Evolutionary conservation across 1,140 invertebrate genomes (phyloP).

Genomic region (Babylonia areolata): DNA sequence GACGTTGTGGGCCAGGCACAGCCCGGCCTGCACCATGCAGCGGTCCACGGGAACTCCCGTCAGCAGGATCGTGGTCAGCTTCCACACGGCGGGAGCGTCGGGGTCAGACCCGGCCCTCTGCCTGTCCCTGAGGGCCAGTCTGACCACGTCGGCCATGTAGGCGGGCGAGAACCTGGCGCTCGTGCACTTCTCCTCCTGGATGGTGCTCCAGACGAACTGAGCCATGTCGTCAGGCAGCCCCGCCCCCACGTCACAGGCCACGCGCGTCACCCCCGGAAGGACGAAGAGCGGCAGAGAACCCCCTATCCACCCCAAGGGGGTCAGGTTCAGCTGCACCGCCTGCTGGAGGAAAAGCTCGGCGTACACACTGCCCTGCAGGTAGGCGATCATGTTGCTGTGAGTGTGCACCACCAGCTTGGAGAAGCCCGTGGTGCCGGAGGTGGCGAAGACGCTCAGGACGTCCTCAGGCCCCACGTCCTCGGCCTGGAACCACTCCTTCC

Average conservation of each 20-base stretch:
- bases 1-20: neutral
- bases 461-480: slow-evolving; percentile 1
- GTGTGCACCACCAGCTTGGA: slow-evolving; percentile 2
- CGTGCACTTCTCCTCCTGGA: slow-evolving; percentile 14
- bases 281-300: neutral
- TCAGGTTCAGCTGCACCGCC: neutral
- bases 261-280: neutral
- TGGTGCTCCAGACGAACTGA: neutral
- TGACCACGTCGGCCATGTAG: neutral
- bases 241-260: slow-evolving; percentile 8
- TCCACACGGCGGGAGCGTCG: neutral
- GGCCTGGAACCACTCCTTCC: neutral
- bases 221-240: neutral
- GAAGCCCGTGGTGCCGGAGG: slow-evolving; percentile 17
- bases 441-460: slow-evolving; percentile 6
- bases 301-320: slow-evolving; percentile 26
- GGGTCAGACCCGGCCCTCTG: neutral
- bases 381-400: neutral
- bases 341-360: neutral
- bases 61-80: neutral
- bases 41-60: neutral
- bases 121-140: neutral
- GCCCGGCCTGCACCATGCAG: neutral
- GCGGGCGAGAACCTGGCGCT: neutral
- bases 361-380: neutral